Evolutionary conservation across 2,888 invertebrate species (phyloP), one percentile per base, ranked within the genome.

Genomic region (Esperia sulphurella): DNA sequence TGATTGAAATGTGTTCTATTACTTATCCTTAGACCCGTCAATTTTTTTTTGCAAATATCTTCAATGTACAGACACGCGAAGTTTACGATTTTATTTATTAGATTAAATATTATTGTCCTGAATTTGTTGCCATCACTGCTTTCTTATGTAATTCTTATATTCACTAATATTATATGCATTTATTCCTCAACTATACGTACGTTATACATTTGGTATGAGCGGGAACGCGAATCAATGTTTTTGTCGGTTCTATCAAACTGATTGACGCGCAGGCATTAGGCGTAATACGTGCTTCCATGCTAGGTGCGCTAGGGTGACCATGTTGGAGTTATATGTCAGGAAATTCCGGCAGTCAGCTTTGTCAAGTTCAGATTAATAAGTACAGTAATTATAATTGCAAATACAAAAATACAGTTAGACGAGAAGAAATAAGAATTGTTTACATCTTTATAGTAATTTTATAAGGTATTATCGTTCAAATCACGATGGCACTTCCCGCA

Each of bases 221-320:
- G n/a, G 64, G 64, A 61, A 68, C 67, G 63, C 64, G 61, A 69
- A 69, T 67, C 66, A 63, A 71, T 72, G 78, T 84, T 85, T 83
- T 83, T 83, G 77, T 76, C 59, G 61, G 65, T 56, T 67, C 72
- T 75, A 80, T 79, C 75, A 68, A 35, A n/a, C n/a, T 35, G 85
- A 84, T 83, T 83, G 84, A 86, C 84, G 78, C 68, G 69, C 63
- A 69, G 63, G 76, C 81, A 83, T 83, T 84, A 82, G 69, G 64
- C 65, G 68, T 71, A 71, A 75, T 77, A 73, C 71, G 63, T 74
- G 77, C 72, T 75, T 70, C 75, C 71, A 74, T 68, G 63, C 72
- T 73, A 66, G 68, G 52, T 46, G 48, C 43, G 51, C 47, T 59
- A 46, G 21, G 63, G 66, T 69, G 65, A 62, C 80, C 71, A 76